A percentile compares a stretch with the other conserved stretches of the same genome.
Evolutionary conservation across 2,888 invertebrate genomes (phyloP).

Genomic region (Hymenopus coronatus): DNA sequence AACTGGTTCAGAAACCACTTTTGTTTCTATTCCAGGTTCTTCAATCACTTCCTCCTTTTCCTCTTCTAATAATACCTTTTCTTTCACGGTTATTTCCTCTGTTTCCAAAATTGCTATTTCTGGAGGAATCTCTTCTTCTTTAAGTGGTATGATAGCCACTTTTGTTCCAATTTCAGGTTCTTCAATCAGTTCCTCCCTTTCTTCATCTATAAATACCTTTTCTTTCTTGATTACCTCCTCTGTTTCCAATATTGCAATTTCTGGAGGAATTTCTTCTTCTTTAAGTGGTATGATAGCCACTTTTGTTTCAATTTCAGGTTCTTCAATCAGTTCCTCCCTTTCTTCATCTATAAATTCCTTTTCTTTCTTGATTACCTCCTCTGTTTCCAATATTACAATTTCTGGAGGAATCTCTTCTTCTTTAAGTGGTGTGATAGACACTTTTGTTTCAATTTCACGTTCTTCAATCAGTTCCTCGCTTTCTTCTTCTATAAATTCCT

Average conservation of each 20-base stretch:
- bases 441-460: neutral
- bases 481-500: neutral
- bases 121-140: neutral
- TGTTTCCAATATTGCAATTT: too few relatives aligned
- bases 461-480: neutral
- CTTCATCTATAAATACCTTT: neutral
- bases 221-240: too few relatives aligned
- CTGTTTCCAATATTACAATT: neutral
- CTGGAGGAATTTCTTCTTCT: too few relatives aligned
- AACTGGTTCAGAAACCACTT: neutral
- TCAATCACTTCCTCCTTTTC: neutral
- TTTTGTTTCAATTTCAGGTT: too few relatives aligned
- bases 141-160: neutral
- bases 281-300: too few relatives aligned
- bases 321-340: too few relatives aligned
- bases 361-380: neutral
- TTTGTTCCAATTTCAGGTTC: neutral
- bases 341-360: neutral
- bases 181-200: too few relatives aligned
- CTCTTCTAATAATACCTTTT: neutral
- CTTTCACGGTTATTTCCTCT: neutral
- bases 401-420: neutral
- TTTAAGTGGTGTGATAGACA: neutral
- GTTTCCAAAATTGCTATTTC: neutral
- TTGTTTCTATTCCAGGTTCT: neutral